These are phyloP conservation scores for Luffia ferchaultella DNA, from an alignment of 2,888 invertebrate species.

Conservation along the genomic window DNA sequence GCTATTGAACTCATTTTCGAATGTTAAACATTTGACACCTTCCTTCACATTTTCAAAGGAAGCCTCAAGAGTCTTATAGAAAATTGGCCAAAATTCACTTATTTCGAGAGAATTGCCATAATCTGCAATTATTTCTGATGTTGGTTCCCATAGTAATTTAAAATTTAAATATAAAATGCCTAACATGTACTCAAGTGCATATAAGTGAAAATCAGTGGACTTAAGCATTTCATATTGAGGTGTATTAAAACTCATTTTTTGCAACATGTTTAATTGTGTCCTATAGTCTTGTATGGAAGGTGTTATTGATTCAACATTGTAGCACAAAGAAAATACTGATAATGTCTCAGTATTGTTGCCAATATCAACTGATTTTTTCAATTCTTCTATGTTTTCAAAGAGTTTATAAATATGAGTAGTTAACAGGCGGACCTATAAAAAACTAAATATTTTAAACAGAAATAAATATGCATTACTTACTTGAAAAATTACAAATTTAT, in stretches of 20 bases:
- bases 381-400: slow-evolving; percentile 65
- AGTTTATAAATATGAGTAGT: slow-evolving; percentile 78
- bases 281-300: slow-evolving; percentile 83
- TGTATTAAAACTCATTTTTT: slow-evolving; percentile 74
- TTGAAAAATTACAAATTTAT: not conserved
- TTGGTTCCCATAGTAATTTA: slow-evolving; percentile 87
- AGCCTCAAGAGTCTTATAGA: slow-evolving; percentile 65
- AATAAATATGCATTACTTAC: too few species aligned
- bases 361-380: slow-evolving; percentile 39
- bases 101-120: slow-evolving; percentile 71
- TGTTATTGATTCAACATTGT: slow-evolving; percentile 73
- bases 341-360: slow-evolving; percentile 47
- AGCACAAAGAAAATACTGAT: slow-evolving; percentile 72
- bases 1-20: slow-evolving; percentile 39
- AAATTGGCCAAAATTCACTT: slow-evolving; percentile 78
- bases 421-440: slow-evolving; percentile 70
- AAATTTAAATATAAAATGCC: slow-evolving; percentile 89
- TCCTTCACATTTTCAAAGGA: slow-evolving; percentile 52
- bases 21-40: slow-evolving; percentile 35
- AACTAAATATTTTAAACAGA: slow-evolving; percentile 3
- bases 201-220: slow-evolving; percentile 65
- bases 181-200: slow-evolving; percentile 80
- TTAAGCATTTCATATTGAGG: slow-evolving; percentile 65
- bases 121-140: slow-evolving; percentile 76
- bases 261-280: slow-evolving; percentile 76